Evolutionary conservation across 2,888 invertebrate species (phyloP), one percentile per base, ranked within the genome.

Genomic region (Clostera curtula): DNA sequence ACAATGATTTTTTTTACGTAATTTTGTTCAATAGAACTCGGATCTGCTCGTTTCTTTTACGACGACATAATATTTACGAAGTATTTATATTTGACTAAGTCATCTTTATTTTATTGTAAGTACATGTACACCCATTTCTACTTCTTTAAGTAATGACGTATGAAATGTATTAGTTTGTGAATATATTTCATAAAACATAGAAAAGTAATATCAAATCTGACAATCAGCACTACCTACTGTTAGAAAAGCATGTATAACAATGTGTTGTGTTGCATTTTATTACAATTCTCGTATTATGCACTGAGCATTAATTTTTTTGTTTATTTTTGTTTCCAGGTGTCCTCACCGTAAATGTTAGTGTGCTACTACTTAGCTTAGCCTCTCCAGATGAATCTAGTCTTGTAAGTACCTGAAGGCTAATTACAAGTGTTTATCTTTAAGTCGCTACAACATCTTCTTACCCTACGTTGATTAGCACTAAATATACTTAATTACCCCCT

Each of bases 341-440:
- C 64, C 88, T 96, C 80, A 93, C 93, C 59, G 96, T 96, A 51
- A 96, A 96, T 85, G 95, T 96, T 75, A 96, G 95, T 85, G 96
- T 96, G 56, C 87, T 96, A 75, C 89, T 96, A 63, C 89, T 96
- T 70, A 96, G 95, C 85, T 89, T 96, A 84, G 95, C 96, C 59
- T 96, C 96, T 54, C 96, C 96, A 49, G 96, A 96, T 85, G 96
- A 96, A 85, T 96, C 96, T 68, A 96, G 96, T 87, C 88, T 96
- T 91, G 96, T 96, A 88, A 93, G 91, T 88, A 53, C 40, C 40
- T 40, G 31, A 40, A 18, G 34, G 22, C 31, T 18, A 36, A 25
- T n/a, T n/a, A n/a, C n/a, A n/a, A n/a, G n/a, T n/a, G n/a, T n/a
- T n/a, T n/a, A n/a, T n/a, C n/a, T n/a, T n/a, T n/a, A n/a, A n/a